Evolutionary conservation across 1,140 invertebrate species (phyloP).

Genomic region (Hylyphantes graminicola): DNA sequence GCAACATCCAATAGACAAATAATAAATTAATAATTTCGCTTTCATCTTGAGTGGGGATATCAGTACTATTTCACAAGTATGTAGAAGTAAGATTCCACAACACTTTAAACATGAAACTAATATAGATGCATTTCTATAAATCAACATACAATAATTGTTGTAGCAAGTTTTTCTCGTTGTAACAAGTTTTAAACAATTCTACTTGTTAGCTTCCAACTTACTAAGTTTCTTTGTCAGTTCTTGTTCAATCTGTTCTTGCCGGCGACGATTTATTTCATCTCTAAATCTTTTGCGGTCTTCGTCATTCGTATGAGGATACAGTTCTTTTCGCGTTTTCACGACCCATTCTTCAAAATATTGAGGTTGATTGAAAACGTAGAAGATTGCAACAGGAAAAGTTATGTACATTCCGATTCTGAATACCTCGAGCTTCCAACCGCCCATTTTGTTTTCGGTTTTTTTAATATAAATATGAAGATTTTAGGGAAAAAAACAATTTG

Average conservation of each 20-base stretch:
- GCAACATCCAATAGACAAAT: too few species aligned
- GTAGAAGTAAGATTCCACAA: too few species aligned
- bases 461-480: too few species aligned
- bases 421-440: slow-evolving; percentile 83
- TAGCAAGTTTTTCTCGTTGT: too few species aligned
- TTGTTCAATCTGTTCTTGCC: slow-evolving; percentile 33
- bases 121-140: too few species aligned
- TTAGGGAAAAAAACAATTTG: too few species aligned
- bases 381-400: slow-evolving; percentile 83
- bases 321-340: slow-evolving; percentile 75
- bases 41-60: too few species aligned
- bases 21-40: too few species aligned
- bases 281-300: slow-evolving; percentile 69
- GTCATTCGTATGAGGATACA: slow-evolving; percentile 77
- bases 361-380: slow-evolving; percentile 88
- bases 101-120: too few species aligned
- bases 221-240: slow-evolving; percentile 48
- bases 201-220: neutral
- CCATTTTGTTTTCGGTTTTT: slow-evolving; percentile 71
- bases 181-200: neutral
- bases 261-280: slow-evolving; percentile 15
- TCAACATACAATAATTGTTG: too few species aligned
- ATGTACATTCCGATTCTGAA: slow-evolving; percentile 86
- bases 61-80: too few species aligned
- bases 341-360: slow-evolving; percentile 84